phyloP scores from a whole-genome alignment of 2,888 invertebrate genomes.

The Limulus polyphemus region DNA sequence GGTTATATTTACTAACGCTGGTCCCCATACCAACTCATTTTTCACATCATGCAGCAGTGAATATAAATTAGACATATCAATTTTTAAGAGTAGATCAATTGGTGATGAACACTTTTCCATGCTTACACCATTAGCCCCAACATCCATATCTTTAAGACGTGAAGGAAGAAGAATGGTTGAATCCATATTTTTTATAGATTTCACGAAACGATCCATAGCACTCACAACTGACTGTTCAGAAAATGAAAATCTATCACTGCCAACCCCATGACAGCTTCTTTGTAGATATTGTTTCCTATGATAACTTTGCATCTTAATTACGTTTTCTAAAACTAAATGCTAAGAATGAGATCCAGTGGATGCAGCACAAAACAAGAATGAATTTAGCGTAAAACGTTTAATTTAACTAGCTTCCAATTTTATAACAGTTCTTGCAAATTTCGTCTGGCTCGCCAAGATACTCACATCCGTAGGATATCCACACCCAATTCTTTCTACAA shows the following conservation, averaged over 20 bases:
- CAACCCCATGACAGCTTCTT: no score
- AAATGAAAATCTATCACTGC: conserved; percentile 29
- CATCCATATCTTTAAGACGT: conserved; percentile 35
- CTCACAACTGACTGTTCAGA: conserved; percentile 76
- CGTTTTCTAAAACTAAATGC: no score
- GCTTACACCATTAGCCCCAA: background rate
- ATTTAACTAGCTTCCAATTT: no score
- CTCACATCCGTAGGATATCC: no score
- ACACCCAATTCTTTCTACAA: no score
- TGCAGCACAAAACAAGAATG: no score
- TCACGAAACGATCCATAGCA: conserved; percentile 36
- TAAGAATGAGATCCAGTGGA: no score
- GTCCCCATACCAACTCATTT: conserved; percentile 32
- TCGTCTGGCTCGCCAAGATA: no score
- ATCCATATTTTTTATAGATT: conserved; percentile 36
- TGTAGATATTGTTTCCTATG: no score
- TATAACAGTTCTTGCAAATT: no score
- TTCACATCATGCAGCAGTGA: conserved; percentile 36
- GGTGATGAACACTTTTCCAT: conserved; percentile 1
- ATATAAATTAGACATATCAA: conserved; percentile 31
- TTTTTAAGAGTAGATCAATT: conserved; percentile 22
- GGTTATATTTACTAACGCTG: conserved; percentile 7
- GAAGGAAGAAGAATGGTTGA: conserved; percentile 37
- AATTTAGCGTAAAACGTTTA: no score
- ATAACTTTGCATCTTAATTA: no score